phyloP scores from a whole-genome alignment of 2,888 invertebrate species.

The Papilio protenor region DNA sequence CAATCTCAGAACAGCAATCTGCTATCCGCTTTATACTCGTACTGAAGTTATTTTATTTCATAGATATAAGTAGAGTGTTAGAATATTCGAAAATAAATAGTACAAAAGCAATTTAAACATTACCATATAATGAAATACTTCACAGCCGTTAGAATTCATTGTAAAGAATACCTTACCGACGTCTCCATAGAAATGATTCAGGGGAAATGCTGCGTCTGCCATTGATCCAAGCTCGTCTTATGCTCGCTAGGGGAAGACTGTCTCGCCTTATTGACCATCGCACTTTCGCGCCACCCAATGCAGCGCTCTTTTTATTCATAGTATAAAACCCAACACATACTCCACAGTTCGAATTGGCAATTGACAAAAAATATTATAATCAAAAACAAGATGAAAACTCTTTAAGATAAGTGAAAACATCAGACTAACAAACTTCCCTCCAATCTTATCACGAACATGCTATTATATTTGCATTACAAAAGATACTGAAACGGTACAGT shows the following conservation, averaged over 20 bases:
- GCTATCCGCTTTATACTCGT: background rate
- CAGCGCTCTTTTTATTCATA: constrained; percentile 34
- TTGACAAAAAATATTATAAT: background rate
- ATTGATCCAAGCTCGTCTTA: constrained; percentile 69
- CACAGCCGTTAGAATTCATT: background rate
- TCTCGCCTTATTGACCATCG: constrained; percentile 70
- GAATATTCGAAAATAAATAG: background rate
- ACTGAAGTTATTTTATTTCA: background rate
- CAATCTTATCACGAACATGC: constrained; percentile 44
- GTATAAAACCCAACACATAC: background rate
- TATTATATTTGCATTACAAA: constrained; percentile 33
- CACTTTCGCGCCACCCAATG: constrained; percentile 33
- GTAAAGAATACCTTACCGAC: constrained; percentile 62
- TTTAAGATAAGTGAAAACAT: constrained; percentile 32
- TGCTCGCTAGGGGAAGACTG: constrained; percentile 69
- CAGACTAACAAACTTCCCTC: constrained; percentile 39
- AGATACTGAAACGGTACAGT: constrained; percentile 38
- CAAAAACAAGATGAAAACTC: constrained; percentile 28
- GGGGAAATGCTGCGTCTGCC: constrained; percentile 64
- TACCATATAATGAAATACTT: background rate
- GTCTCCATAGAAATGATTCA: constrained; percentile 63
- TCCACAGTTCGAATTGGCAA: background rate
- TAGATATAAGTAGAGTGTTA: background rate
- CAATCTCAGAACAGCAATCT: background rate
- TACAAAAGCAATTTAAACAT: background rate